phyloP scores from a whole-genome alignment of 2,888 invertebrate species.

The Crepidodera aurea region DNA sequence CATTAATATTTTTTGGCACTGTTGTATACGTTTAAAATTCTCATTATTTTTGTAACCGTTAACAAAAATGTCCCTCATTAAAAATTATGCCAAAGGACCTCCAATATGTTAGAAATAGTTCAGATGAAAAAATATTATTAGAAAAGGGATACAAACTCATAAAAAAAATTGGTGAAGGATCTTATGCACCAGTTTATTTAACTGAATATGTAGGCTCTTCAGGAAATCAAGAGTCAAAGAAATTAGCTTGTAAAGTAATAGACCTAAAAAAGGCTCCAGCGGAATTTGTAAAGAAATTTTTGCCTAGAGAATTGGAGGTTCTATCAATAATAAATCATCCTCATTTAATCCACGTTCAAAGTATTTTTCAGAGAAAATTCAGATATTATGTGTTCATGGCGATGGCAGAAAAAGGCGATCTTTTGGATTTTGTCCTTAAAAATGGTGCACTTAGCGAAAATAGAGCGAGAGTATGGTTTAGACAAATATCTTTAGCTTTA shows the following conservation, averaged over 20 bases:
- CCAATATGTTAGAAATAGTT: slow-evolving; percentile 60
- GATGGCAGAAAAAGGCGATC: slow-evolving; percentile 80
- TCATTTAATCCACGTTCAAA: slow-evolving; percentile 79
- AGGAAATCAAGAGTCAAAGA: slow-evolving; percentile 41
- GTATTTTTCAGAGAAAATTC: slow-evolving; percentile 73
- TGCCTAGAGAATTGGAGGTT: slow-evolving; percentile 83
- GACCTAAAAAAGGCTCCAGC: slow-evolving; percentile 76
- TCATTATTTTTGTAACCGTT: background rate
- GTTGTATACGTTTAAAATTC: background rate
- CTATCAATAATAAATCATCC: slow-evolving; percentile 79
- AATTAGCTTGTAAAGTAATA: slow-evolving; percentile 77
- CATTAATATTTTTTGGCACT: background rate
- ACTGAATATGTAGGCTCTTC: slow-evolving; percentile 47
- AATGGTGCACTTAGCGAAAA: slow-evolving; percentile 73
- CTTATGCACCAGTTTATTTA: slow-evolving; percentile 75
- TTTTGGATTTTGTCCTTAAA: slow-evolving; percentile 76
- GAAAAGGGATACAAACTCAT: slow-evolving; percentile 71
- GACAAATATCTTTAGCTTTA: slow-evolving; percentile 72
- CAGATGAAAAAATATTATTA: slow-evolving; percentile 70
- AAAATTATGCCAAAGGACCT: slow-evolving; percentile 53
- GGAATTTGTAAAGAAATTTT: slow-evolving; percentile 81
- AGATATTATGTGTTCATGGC: slow-evolving; percentile 82
- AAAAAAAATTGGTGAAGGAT: slow-evolving; percentile 76
- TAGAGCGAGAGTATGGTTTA: slow-evolving; percentile 74
- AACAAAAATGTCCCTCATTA: slow-evolving; percentile 22